These are phyloP conservation scores for Dryadula phaetusa DNA, from an alignment of 2,888 invertebrate species.

Conservation along the genomic window DNA sequence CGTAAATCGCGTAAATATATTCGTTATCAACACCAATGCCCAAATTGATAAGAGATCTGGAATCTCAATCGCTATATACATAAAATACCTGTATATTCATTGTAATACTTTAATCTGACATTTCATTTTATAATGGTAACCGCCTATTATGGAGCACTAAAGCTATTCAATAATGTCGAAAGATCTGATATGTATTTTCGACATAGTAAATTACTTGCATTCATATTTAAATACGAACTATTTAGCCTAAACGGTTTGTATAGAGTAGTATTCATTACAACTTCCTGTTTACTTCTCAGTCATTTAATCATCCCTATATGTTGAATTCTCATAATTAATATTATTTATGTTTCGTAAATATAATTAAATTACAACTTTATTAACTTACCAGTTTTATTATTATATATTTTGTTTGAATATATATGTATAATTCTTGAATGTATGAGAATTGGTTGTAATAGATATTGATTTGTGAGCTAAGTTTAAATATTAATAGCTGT, in stretches of 20 bases:
- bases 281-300: conserved; percentile 14
- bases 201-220: conserved; percentile 12
- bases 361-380: too few relatives aligned
- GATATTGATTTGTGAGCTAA: not conserved
- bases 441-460: not conserved
- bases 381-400: too few relatives aligned
- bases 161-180: conserved; percentile 9
- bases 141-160: conserved; percentile 5
- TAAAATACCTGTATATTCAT: conserved; percentile 8
- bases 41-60: conserved; percentile 24
- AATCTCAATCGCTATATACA: conserved; percentile 17
- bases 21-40: conserved; percentile 19
- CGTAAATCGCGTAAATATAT: not conserved
- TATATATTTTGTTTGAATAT: too few relatives aligned
- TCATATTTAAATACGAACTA: conserved; percentile 14
- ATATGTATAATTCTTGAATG: too few relatives aligned
- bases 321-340: not conserved
- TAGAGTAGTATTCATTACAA: not conserved
- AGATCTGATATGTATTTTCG: conserved; percentile 23
- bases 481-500: not conserved
- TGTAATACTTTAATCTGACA: not conserved
- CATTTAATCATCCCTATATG: not conserved
- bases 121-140: not conserved
- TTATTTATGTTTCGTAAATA: too few relatives aligned
- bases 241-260: not conserved